Conservation (phyloP, 2,113 vertebrate species). For the Trematocara stigmaticum region DNA sequence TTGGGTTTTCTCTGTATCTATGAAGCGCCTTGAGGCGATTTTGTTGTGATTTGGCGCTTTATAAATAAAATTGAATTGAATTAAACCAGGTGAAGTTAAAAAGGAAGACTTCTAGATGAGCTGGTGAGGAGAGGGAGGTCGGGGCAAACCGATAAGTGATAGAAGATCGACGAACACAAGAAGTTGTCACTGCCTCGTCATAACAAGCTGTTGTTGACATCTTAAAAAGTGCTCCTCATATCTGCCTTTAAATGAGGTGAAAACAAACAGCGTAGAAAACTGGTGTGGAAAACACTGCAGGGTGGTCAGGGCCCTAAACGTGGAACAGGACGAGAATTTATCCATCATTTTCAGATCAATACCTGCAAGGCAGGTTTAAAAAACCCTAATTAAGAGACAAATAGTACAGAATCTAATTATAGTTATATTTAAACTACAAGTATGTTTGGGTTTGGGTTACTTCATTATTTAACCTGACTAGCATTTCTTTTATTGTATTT, state of each 20-base stretch:
- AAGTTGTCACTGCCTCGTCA: not conserved
- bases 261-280: not conserved
- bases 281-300: not conserved
- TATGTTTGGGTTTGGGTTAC: not conserved
- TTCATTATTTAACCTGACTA: not conserved
- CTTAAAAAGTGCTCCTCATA: not conserved
- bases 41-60: no score
- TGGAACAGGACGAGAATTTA: not conserved
- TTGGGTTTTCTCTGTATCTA: no score
- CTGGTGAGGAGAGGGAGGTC: not conserved
- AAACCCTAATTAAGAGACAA: not conserved
- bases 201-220: not conserved
- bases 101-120: not conserved
- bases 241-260: not conserved
- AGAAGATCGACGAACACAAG: not conserved
- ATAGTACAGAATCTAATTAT: not conserved
- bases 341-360: not conserved
- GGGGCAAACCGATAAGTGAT: not conserved
- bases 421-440: not conserved
- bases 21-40: no score
- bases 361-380: not conserved
- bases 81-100: not conserved
- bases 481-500: not conserved
- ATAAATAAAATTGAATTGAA: no score
- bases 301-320: accelerated